phyloP scores from a whole-genome alignment of 2,888 invertebrate genomes.

The Emmelina monodactyla region DNA sequence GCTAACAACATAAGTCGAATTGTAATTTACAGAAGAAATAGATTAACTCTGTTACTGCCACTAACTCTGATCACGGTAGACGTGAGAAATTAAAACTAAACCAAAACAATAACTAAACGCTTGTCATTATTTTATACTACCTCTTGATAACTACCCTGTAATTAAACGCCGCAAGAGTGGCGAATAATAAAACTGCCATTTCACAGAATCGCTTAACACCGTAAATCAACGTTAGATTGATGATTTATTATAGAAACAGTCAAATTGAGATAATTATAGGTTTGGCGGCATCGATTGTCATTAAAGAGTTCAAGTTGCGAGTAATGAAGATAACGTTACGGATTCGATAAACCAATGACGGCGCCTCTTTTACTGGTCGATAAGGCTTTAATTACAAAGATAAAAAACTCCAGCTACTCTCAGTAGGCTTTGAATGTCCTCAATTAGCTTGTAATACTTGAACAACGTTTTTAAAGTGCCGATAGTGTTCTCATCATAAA shows the following conservation, averaged over 20 bases:
- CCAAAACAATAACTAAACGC: too few relatives aligned
- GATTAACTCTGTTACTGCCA: too few relatives aligned
- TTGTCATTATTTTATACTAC: too few relatives aligned
- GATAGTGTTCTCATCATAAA: not conserved
- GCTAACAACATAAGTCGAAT: too few relatives aligned
- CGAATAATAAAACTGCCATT: conserved; percentile 17
- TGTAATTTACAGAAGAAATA: too few relatives aligned
- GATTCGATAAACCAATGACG: conserved; percentile 53
- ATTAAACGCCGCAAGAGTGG: too few relatives aligned
- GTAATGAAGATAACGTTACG: conserved; percentile 56
- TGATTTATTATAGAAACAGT: conserved; percentile 43
- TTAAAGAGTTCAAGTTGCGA: conserved; percentile 57
- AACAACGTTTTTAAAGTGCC: not conserved
- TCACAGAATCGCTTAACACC: too few relatives aligned
- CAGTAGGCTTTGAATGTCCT: conserved; percentile 27
- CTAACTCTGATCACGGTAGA: too few relatives aligned
- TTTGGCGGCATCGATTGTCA: conserved; percentile 52
- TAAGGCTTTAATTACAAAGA: conserved; percentile 57
- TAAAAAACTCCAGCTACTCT: conserved; percentile 26
- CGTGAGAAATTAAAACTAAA: too few relatives aligned
- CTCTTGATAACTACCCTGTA: too few relatives aligned
- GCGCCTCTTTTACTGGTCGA: conserved; percentile 42
- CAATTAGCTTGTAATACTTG: conserved; percentile 22
- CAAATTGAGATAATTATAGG: conserved; percentile 49
- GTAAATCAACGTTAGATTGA: conserved; percentile 35